A percentile compares a stretch with the other conserved stretches of the same genome.
Evolutionary conservation across 2,888 invertebrate species (phyloP).

Genomic region (Blastobasis lacticolella): DNA sequence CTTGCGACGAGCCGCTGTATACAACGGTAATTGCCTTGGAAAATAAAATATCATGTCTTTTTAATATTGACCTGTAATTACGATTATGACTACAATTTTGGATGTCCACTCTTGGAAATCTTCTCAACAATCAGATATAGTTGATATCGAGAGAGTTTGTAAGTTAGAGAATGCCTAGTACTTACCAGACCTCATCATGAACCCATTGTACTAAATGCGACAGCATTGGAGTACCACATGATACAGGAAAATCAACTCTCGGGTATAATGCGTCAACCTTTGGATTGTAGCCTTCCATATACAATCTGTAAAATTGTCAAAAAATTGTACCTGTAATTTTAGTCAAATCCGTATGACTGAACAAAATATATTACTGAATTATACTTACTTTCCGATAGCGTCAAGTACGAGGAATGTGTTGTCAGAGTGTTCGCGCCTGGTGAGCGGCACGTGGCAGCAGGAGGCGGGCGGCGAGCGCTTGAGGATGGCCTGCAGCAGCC

Average conservation of each 20-base stretch:
- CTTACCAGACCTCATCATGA: slow-evolving; percentile 79
- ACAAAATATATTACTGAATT: too few species aligned
- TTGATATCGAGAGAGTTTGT: too few species aligned
- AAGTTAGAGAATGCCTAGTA: background rate
- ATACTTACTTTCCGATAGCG: slow-evolving; percentile 75
- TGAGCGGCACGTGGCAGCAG: slow-evolving; percentile 81
- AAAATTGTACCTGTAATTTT: too few species aligned
- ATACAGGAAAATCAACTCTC: slow-evolving; percentile 84
- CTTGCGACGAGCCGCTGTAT: slow-evolving; percentile 23
- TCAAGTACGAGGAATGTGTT: slow-evolving; percentile 70
- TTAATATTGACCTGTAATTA: too few species aligned
- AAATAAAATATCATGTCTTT: too few species aligned
- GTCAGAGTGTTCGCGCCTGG: slow-evolving; percentile 79
- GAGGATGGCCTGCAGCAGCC: slow-evolving; percentile 89
- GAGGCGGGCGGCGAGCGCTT: slow-evolving; percentile 79
- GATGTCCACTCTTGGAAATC: too few species aligned
- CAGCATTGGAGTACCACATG: slow-evolving; percentile 87
- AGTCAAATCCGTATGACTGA: too few species aligned
- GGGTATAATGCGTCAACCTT: slow-evolving; percentile 83
- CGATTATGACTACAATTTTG: too few species aligned
- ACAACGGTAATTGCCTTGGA: slow-evolving; percentile 31
- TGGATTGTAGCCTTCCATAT: slow-evolving; percentile 81
- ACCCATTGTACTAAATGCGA: slow-evolving; percentile 89
- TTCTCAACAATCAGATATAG: too few species aligned
- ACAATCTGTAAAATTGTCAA: slow-evolving; percentile 71